phyloP scores from a whole-genome alignment of 1,140 invertebrate species.

The Macrobrachium rosenbergii region DNA sequence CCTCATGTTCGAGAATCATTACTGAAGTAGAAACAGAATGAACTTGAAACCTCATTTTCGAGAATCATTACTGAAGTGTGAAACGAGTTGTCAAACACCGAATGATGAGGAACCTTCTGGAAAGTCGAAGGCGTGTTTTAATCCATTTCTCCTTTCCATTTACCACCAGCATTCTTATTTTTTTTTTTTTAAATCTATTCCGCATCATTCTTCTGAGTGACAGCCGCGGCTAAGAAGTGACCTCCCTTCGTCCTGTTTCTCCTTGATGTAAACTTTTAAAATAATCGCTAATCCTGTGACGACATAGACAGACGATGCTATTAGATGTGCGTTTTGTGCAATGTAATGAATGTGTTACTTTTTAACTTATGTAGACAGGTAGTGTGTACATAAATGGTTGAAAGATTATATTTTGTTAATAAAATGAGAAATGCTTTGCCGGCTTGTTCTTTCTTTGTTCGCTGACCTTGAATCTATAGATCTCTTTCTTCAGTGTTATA shows the following conservation, averaged over 20 bases:
- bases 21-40: too few relatives aligned
- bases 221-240: not conserved
- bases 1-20: too few relatives aligned
- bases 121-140: not conserved
- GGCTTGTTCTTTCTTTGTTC: slow-evolving; percentile 7
- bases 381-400: slow-evolving; percentile 55
- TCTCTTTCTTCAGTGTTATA: not conserved
- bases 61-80: too few relatives aligned
- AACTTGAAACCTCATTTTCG: too few relatives aligned
- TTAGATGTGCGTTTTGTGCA: slow-evolving; percentile 58
- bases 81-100: not conserved
- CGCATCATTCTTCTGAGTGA: not conserved
- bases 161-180: too few relatives aligned
- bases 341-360: slow-evolving; percentile 48
- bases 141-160: too few relatives aligned
- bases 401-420: slow-evolving; percentile 64
- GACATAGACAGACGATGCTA: slow-evolving; percentile 18
- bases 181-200: too few relatives aligned
- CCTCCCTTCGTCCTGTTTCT: slow-evolving; percentile 40
- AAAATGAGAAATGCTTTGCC: slow-evolving; percentile 52
- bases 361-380: slow-evolving; percentile 55
- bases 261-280: slow-evolving; percentile 38
- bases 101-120: not conserved
- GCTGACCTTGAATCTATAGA: not conserved
- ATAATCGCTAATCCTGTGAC: not conserved